These are phyloP conservation scores for Aegypius monachus DNA, from an alignment of 2,113 vertebrate genomes.

Conservation along the genomic window DNA sequence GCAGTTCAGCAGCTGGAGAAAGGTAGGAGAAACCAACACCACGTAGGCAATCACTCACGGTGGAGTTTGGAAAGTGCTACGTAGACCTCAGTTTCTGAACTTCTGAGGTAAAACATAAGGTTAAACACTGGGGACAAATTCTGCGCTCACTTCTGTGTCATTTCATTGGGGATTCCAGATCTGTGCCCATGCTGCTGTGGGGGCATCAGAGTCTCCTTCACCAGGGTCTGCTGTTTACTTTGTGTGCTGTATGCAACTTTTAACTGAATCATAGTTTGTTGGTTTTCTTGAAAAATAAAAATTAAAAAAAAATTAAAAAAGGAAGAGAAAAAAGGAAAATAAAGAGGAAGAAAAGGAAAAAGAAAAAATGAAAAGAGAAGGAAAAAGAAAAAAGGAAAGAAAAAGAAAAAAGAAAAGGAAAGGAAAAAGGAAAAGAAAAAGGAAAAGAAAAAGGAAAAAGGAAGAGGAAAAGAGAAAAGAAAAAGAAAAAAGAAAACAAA, in stretches of 20 bases:
- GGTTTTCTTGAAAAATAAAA: not conserved
- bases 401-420: accelerated
- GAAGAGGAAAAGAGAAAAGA: accelerated
- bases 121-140: not conserved
- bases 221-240: not conserved
- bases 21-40: constrained; percentile 61
- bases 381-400: too few relatives aligned
- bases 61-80: not conserved
- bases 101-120: not conserved
- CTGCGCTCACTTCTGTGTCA: not conserved
- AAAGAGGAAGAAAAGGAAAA: too few relatives aligned
- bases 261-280: not conserved
- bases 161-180: not conserved
- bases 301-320: not conserved
- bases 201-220: not conserved
- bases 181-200: not conserved
- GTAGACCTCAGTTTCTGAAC: not conserved
- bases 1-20: constrained; percentile 30
- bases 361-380: accelerated
- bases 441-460: accelerated
- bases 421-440: accelerated
- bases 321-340: not conserved
- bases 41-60: not conserved
- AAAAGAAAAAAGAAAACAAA: too few relatives aligned
- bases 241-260: not conserved